A percentile compares a stretch with the other conserved stretches of the same genome.
phyloP scores from a whole-genome alignment of 2,113 vertebrate species.

The Circaetus cinerascens region DNA sequence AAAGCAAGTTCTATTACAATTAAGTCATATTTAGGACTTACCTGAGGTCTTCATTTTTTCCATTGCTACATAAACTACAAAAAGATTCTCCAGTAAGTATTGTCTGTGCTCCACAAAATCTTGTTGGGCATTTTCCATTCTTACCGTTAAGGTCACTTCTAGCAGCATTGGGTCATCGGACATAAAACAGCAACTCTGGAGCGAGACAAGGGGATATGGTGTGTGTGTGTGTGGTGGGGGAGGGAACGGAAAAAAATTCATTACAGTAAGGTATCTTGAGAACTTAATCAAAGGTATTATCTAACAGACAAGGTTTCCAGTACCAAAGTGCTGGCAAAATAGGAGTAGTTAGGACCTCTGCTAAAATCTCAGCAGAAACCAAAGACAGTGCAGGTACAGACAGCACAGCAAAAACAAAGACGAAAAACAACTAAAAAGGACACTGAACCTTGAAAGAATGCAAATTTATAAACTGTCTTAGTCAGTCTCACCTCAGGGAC shows the following conservation, averaged over 20 bases:
- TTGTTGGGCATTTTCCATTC: constrained; percentile 77
- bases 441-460: constrained; percentile 42
- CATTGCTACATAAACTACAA: constrained; percentile 85
- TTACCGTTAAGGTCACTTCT: constrained; percentile 88
- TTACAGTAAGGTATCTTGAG: not conserved
- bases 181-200: constrained; percentile 87
- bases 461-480: constrained; percentile 43
- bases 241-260: not conserved
- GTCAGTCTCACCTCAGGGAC: constrained; percentile 58
- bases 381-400: not conserved
- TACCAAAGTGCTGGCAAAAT: not conserved
- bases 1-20: not conserved
- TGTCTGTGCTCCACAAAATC: constrained; percentile 91
- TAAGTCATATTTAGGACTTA: constrained; percentile 45
- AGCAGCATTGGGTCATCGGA: constrained; percentile 80
- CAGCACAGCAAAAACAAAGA: constrained; percentile 36
- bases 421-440: constrained; percentile 13
- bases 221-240: not conserved
- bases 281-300: not conserved
- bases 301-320: not conserved
- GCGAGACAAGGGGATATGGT: not conserved
- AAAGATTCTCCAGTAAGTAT: constrained; percentile 92
- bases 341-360: not conserved
- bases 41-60: constrained; percentile 70
- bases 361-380: constrained; percentile 30